Evolutionary conservation across 1,140 invertebrate species (phyloP).

Genomic region (Charaxes varanes): DNA sequence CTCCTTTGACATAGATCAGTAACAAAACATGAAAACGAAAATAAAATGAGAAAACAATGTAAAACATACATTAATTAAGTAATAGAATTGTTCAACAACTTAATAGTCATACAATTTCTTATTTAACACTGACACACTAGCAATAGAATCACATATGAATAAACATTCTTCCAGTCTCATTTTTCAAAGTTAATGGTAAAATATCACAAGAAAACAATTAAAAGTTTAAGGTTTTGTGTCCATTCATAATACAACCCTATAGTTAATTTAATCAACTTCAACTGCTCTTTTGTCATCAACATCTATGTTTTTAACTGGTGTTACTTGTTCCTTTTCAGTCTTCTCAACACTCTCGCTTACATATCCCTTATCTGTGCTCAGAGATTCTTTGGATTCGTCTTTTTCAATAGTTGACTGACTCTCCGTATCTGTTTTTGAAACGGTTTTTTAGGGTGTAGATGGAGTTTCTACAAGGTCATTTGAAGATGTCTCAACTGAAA

Average conservation of each 20-base stretch:
- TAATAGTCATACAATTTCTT: no score
- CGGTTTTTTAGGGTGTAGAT: slow-evolving; percentile 22
- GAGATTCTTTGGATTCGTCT: slow-evolving; percentile 35
- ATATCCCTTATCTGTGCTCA: slow-evolving; percentile 31
- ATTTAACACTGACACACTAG: not conserved
- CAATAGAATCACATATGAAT: not conserved
- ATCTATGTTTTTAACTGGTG: slow-evolving; percentile 7
- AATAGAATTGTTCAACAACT: no score
- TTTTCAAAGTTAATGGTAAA: not conserved
- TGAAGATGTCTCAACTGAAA: no score
- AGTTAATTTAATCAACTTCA: slow-evolving; percentile 2
- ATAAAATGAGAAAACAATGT: no score
- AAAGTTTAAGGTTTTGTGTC: not conserved
- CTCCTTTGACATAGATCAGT: no score
- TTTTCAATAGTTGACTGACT: slow-evolving; percentile 27
- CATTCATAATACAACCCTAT: not conserved
- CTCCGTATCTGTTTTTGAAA: slow-evolving; percentile 25
- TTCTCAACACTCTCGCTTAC: slow-evolving; percentile 16
- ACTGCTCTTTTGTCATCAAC: not conserved
- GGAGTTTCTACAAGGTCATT: no score
- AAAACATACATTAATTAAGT: no score
- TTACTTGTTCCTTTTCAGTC: not conserved
- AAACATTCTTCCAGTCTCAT: not conserved
- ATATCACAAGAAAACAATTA: slow-evolving; percentile 3
- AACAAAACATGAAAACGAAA: no score